Evolutionary conservation across 2,113 vertebrate species (phyloP).

Genomic region (Vulpes ferrilata): DNA sequence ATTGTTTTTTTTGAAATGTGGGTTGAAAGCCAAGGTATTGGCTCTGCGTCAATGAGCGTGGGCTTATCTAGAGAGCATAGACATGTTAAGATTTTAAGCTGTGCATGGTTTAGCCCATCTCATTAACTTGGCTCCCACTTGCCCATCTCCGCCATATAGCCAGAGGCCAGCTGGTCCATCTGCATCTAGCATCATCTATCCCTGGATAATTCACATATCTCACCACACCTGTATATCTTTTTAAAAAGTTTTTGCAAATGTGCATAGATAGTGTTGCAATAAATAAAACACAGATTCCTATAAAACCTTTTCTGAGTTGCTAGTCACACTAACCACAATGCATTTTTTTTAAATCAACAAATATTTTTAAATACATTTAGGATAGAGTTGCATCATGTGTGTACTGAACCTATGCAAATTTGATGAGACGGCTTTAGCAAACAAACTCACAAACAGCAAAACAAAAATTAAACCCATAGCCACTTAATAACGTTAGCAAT

Average conservation of each 20-base stretch:
- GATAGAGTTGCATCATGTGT: background rate
- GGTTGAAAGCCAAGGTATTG: background rate
- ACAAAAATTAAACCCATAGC: background rate
- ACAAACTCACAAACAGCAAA: background rate
- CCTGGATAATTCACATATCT: background rate
- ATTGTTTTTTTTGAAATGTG: background rate
- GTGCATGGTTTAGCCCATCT: background rate
- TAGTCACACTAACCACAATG: background rate
- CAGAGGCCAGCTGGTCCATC: background rate
- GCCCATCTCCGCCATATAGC: background rate
- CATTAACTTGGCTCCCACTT: background rate
- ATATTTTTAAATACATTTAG: background rate
- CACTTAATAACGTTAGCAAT: background rate
- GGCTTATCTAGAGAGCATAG: background rate
- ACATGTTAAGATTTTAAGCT: background rate
- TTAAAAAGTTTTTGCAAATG: background rate
- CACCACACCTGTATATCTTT: background rate
- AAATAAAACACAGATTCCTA: background rate
- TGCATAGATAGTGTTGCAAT: background rate
- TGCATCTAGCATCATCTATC: background rate
- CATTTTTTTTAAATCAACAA: background rate
- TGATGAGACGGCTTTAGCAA: background rate
- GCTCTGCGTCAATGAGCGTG: background rate
- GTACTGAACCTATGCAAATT: background rate
- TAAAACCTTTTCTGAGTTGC: background rate